Evolutionary conservation across 2,888 invertebrate species (phyloP), one percentile per base, ranked within the genome.

Genomic region (Heterodera filipjevi): DNA sequence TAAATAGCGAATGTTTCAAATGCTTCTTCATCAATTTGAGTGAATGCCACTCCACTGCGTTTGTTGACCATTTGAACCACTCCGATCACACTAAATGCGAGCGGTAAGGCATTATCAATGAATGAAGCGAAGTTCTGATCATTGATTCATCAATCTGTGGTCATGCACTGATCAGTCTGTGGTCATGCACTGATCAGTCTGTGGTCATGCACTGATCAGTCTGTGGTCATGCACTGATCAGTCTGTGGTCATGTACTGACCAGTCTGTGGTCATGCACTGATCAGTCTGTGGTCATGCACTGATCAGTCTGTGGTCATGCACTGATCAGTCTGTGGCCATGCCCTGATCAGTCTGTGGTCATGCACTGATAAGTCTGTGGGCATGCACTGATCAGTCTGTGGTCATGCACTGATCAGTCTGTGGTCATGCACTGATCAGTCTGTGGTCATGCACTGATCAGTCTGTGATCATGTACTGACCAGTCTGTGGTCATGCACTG

Each of bases 1-100:
- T 95, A 95, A 12, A 94, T 92, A 0, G 94, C 94, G 89, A 95
- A 94, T 82, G 93, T 93, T 89, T 94, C 93, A 90, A 95, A 95
- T 0, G 94, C 93, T 77, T 93, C 93, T 89, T 94, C 94, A 86
- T 95, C 95, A 71, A 93, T 93, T 86, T 91, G 90, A 19, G 90
- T 90, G 92, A 94, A 89, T 14, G 82, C 84, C 59, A 8, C 59
- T 14, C 83, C 88, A 39, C 82, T 81, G 35, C 81, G 82, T 73
- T 92, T 92, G 89, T 92, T 92, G n/a, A 95, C 94, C 94, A 95
- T 95, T 90, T 95, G 94, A 0, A 95, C 94, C 0, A 95, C 94
- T 1, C 94, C 94, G 80, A 95, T 94, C 14, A 94, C 92, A 81
- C 91, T 92, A 86, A 74, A 89, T 79, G 77, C 16, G 39, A 68